Evolutionary conservation across 64 coral and sea anemone genomes (phyloP).

Genomic region (Stylophora pistillata): DNA sequence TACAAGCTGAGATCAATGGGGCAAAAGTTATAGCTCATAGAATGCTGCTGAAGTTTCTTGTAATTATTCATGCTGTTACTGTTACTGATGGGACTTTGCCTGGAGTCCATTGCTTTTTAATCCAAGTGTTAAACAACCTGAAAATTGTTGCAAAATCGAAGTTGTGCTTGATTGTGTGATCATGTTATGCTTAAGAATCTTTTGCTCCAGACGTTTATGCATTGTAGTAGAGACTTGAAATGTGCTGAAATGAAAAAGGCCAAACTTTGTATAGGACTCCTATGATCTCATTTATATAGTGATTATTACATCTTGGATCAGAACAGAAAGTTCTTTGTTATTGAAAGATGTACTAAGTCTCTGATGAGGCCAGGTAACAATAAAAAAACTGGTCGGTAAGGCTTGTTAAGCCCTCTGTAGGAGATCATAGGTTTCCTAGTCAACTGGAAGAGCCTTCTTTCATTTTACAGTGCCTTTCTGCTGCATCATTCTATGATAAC

Average conservation of each 20-base stretch:
- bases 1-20: background rate
- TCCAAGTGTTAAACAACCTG: background rate
- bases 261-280: background rate
- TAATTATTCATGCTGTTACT: background rate
- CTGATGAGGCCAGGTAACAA: background rate
- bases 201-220: too few species aligned
- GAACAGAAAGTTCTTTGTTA: background rate
- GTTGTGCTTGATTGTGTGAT: background rate
- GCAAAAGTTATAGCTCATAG: too few species aligned
- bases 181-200: too few species aligned
- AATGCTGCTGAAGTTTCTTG: background rate
- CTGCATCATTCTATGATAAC: conserved; percentile 36
- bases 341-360: background rate
- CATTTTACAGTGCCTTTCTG: background rate
- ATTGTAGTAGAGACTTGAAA: too few species aligned
- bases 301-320: background rate
- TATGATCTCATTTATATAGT: background rate
- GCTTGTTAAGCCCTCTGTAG: background rate
- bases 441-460: background rate
- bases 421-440: background rate
- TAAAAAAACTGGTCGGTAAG: background rate
- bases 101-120: background rate
- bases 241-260: too few species aligned
- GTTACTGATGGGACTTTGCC: background rate
- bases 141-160: background rate